Percentiles rank a stretch among this genome's conserved stretches.
These are phyloP conservation scores for Luffia ferchaultella DNA, from an alignment of 2,888 invertebrate genomes.

Conservation along the genomic window DNA sequence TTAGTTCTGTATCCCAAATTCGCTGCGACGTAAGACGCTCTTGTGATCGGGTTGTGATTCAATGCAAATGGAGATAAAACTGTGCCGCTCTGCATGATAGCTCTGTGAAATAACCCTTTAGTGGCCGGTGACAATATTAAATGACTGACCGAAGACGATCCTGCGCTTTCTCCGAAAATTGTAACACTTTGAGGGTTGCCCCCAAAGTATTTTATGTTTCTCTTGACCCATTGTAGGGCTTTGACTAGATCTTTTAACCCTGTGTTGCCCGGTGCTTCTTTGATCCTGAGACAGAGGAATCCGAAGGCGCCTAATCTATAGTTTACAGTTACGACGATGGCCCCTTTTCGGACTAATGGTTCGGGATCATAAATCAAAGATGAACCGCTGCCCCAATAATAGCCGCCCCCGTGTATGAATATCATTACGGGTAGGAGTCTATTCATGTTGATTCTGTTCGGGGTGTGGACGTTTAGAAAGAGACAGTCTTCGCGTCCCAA, in stretches of 20 bases:
- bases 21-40: conserved; percentile 10
- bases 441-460: conserved; percentile 10
- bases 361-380: conserved; percentile 12
- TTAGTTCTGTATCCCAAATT: conserved; percentile 14
- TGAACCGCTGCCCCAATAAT: conserved; percentile 9
- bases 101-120: conserved; percentile 13
- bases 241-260: conserved; percentile 15
- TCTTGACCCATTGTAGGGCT: conserved; percentile 14
- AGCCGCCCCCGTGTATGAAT: conserved; percentile 15
- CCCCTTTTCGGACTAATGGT: conserved; percentile 12
- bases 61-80: conserved; percentile 14
- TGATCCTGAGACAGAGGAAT: conserved; percentile 15
- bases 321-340: conserved; percentile 15
- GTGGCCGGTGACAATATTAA: conserved; percentile 12
- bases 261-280: conserved; percentile 15
- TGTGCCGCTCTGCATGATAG: conserved; percentile 15
- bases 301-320: conserved; percentile 16
- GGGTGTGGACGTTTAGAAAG: conserved; percentile 13
- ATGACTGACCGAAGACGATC: conserved; percentile 13
- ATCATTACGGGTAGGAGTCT: conserved; percentile 13
- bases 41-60: conserved; percentile 10
- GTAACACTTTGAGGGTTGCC: conserved; percentile 14
- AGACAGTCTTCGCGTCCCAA: conserved; percentile 15
- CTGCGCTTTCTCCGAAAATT: conserved; percentile 15
- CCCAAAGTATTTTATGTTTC: conserved; percentile 14